Conservation (phyloP, 2,888 invertebrate species). For the Steinernema hermaphroditum region DNA sequence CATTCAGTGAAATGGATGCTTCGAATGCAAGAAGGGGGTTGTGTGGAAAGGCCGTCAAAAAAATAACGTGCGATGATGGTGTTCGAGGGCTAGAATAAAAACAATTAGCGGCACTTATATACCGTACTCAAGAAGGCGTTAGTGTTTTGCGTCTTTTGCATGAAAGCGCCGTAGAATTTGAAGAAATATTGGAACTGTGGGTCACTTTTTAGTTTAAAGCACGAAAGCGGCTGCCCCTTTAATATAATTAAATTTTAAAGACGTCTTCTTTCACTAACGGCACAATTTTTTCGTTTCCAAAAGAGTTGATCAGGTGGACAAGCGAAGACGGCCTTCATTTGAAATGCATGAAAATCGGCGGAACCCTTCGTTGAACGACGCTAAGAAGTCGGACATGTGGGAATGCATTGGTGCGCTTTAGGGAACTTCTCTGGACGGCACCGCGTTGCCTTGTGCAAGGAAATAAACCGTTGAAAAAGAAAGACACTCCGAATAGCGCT, state of each 20-base stretch:
- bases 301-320: conserved; percentile 89
- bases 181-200: background rate
- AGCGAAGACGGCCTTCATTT: conserved; percentile 67
- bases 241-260: conserved; percentile 23
- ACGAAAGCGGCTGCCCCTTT: conserved; percentile 5
- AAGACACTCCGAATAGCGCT: background rate
- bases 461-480: conserved; percentile 8
- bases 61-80: too few species aligned
- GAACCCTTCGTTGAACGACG: background rate
- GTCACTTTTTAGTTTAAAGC: background rate
- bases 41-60: too few species aligned
- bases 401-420: background rate
- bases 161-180: too few species aligned
- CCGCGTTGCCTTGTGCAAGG: background rate
- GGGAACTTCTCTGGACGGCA: background rate
- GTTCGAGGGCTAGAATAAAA: too few species aligned
- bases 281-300: conserved; percentile 44
- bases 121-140: too few species aligned
- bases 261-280: background rate
- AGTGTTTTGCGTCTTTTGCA: too few species aligned
- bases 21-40: too few species aligned
- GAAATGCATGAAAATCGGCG: conserved; percentile 26
- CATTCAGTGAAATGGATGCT: too few species aligned
- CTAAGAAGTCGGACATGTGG: background rate
- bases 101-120: too few species aligned